Evolutionary conservation across 1,140 invertebrate genomes (phyloP), one percentile per base, ranked within the genome.

Genomic region (Ceratina calcarata): DNA sequence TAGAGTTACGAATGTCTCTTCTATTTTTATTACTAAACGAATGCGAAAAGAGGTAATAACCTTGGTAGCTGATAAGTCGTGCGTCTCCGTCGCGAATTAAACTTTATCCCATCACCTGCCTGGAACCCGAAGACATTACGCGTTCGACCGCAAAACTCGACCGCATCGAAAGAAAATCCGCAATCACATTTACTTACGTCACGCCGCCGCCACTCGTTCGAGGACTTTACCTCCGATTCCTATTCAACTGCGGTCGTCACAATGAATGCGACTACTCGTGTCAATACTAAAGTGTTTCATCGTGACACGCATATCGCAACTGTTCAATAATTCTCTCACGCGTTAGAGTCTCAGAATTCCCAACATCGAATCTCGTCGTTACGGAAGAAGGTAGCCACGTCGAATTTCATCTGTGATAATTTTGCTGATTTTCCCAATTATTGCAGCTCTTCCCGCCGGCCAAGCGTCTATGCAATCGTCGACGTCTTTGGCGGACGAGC

Each of bases 401-500:
- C 27, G 27, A 32, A 32, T 32, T 61, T 58, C 53, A 8, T 69
- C 12, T 32, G n/a, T 13, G 18, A 2, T 15, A 22, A 1, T 8
- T 55, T 27, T 3, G 55, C 6, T 27, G 0, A 22, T 78, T 71
- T 45, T 22, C 18, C 10, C 2, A 7, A 37, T n/a, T 16, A 22
- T 80, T 72, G 8, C 61, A 91, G 91, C 88, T 69, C 69, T 91
- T 62, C 83, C 82, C 16, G 73, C 84, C 27, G 76, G 86, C 58
- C 86, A 91, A 60, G 83, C 76, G 62, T 85, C 87, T 7, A 87
- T 86, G 64, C 90, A 90, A 71, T 88, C 89, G 22, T 91, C 94
- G 3, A 92, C 94, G 15, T 96, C 96, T 1, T 90, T 97, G 86
- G 96, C 96, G 22, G 96, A 97, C 82, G 96, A 97, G 88, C 91